Percentiles rank a stretch among this genome's conserved stretches.
Conservation (phyloP, 2,797 vertebrate species). For the Ciconia nigra region DNA sequence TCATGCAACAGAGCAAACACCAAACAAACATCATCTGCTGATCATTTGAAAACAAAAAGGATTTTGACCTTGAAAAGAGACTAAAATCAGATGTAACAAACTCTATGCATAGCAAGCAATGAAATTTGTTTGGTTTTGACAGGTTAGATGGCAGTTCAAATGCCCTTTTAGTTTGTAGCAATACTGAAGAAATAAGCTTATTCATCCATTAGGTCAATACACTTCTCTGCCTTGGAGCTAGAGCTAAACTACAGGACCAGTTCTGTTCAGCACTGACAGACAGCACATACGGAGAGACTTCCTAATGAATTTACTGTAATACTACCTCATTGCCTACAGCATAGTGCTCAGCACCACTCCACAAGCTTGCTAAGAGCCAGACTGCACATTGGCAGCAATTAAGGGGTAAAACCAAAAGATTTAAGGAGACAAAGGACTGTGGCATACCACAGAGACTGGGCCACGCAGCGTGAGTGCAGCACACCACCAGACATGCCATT, state of each 20-base stretch:
- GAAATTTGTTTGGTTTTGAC: neutral
- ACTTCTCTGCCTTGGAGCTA: neutral
- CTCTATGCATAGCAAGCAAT: neutral
- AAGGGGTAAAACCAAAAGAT: neutral
- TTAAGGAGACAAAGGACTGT: neutral
- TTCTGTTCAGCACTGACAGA: neutral
- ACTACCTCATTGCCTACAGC: accelerated
- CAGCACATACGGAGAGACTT: neutral
- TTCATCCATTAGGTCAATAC: neutral
- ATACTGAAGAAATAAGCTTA: neutral
- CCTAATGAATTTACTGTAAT: neutral
- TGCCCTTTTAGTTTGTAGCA: neutral
- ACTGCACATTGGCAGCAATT: accelerated
- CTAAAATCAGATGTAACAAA: neutral
- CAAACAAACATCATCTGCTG: neutral
- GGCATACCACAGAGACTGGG: neutral
- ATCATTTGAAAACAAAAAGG: neutral
- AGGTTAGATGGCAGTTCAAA: neutral
- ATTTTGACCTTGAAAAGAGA: neutral
- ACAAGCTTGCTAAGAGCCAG: neutral
- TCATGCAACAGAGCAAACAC: neutral
- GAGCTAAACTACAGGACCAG: neutral
- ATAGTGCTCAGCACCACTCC: neutral
- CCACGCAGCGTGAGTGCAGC: neutral
- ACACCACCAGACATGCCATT: neutral